These are phyloP conservation scores for Dusona sp. DNA, from an alignment of 2,888 invertebrate genomes.

Conservation along the genomic window DNA sequence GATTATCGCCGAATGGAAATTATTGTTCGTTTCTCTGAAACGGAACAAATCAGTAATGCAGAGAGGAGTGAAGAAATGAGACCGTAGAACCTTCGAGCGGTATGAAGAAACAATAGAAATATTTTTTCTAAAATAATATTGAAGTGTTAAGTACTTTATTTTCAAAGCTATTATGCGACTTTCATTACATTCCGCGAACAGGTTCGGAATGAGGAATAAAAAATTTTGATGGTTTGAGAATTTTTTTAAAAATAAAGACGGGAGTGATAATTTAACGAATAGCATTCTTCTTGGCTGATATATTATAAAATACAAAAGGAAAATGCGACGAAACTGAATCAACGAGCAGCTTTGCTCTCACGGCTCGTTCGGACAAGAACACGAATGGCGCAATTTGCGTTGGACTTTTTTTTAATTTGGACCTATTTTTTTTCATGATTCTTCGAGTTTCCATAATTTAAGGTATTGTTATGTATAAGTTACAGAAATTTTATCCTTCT, in stretches of 20 bases:
- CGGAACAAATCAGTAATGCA: background rate
- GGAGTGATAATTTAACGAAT: no score
- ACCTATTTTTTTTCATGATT: background rate
- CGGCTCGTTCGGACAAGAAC: background rate
- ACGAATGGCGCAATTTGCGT: background rate
- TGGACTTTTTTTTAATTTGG: background rate
- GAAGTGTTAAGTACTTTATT: background rate
- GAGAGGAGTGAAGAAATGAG: no score
- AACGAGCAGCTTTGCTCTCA: background rate
- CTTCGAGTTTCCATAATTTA: background rate
- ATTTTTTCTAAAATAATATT: background rate
- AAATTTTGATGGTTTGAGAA: background rate
- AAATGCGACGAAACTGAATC: background rate
- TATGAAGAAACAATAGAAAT: background rate
- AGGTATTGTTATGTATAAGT: background rate
- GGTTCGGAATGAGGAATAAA: background rate
- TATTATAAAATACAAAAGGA: no score
- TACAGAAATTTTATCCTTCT: background rate
- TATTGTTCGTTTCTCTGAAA: slow-evolving; percentile 7
- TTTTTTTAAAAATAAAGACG: background rate
- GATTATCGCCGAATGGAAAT: slow-evolving; percentile 37
- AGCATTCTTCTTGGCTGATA: no score
- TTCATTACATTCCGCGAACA: background rate
- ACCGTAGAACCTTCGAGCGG: no score
- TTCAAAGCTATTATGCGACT: background rate